Evolutionary conservation across 2,797 vertebrate genomes (phyloP), one percentile per base, ranked within the genome.

Genomic region (Diplodus sargus): DNA sequence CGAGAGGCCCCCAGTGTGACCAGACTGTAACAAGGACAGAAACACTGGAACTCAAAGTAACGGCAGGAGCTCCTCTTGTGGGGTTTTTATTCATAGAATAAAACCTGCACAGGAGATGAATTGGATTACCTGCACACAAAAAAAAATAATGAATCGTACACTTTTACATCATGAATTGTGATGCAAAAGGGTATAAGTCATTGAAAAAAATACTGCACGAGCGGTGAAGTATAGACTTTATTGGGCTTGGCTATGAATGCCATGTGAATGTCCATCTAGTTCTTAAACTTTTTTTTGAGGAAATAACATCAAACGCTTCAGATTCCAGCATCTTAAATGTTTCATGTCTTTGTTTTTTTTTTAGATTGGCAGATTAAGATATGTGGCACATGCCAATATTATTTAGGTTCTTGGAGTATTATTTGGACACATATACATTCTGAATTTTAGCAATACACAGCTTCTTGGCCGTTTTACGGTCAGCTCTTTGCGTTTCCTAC

Each of bases 1-100:
- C 4, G 16, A 78, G 66, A 56, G 53, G 70, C 83, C 84, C 56
- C 65, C 39, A 51, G 61, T 82, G 73, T 79, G 72, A 76, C 72
- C 65, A 42, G 65, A 67, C 53, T 78, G 51, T 12, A 34, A 49
- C 54, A 53, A 23, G 51, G 65, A 49, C 60, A 59, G 30, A 82
- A 86, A 84, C 66, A 23, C 42, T 20, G 59, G 52, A 62, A n/a
- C 15, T 47, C 3, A 61, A 53, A 74, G 58, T 59, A 42, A 65
- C 18, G 51, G 8, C 16, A 64, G 66, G 43, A 49, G 39, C 43
- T 67, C 17, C 17, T 30, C 1, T 23, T 59, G 9, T 47, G 25
- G 3, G 58, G 23, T 66, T 71, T 69, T 14, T 3, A 43, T 65
- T 75, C 34, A 25, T 6, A 49, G 10, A 12, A 23, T 56, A 18